These are phyloP conservation scores for Chromobotia macracanthus DNA, from an alignment of 2,797 vertebrate species.

Conservation along the genomic window DNA sequence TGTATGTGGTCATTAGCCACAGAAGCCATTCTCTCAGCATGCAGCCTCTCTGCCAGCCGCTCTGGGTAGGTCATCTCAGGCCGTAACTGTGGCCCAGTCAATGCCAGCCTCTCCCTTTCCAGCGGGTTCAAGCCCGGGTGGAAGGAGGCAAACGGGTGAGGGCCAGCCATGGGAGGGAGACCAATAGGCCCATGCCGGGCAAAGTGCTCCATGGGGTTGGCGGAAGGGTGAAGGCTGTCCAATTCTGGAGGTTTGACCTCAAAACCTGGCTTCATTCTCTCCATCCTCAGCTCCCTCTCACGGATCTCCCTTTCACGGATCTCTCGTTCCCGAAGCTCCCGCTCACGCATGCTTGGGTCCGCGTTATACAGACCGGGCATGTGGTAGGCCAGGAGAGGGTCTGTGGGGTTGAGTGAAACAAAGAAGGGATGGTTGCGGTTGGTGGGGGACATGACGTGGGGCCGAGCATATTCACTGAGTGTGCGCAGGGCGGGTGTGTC, in stretches of 20 bases:
- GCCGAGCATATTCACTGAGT: constrained; percentile 96
- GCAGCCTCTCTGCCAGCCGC: constrained; percentile 93
- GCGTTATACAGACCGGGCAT: constrained; percentile 95
- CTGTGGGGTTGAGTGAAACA: constrained; percentile 92
- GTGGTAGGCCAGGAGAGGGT: constrained; percentile 94
- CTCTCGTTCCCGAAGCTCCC: constrained; percentile 91
- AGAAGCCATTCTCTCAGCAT: constrained; percentile 94
- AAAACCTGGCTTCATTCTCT: constrained; percentile 98
- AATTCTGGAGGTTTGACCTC: constrained; percentile 98
- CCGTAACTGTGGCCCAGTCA: constrained; percentile 91
- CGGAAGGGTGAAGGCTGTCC: constrained; percentile 91
- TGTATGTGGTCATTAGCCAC: constrained; percentile 96
- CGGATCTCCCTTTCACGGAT: constrained; percentile 92
- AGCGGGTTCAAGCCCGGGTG: constrained; percentile 94
- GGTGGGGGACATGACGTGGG: constrained; percentile 98
- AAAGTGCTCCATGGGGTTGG: constrained; percentile 99
- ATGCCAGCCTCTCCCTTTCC: constrained; percentile 93
- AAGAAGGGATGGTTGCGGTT: constrained; percentile 99
- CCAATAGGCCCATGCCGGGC: constrained; percentile 94
- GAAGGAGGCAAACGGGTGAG: constrained; percentile 93
- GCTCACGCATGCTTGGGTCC: constrained; percentile 91
- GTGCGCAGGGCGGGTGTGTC: constrained; percentile 96
- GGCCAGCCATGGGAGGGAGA: constrained; percentile 88
- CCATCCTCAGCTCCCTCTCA: constrained; percentile 87
- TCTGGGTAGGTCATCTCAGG: constrained; percentile 98